Base-by-base conservation (phyloP, 2,888 invertebrate species). In the Oscheius sp. region DNA sequence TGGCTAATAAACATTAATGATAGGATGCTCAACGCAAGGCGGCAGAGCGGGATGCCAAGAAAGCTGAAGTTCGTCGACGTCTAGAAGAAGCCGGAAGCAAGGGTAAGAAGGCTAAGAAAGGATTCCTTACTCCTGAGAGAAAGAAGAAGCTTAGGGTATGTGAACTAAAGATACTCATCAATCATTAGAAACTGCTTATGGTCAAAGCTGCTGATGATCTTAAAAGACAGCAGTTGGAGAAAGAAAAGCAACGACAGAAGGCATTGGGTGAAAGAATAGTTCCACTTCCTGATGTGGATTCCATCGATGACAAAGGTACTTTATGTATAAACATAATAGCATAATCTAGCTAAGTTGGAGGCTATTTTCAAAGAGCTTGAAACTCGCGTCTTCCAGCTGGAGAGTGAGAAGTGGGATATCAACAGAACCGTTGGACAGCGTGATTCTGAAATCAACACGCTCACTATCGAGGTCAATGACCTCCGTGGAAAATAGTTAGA, bases 141-240 rank as follows among this genome's bases (percentile, higher is more conserved):
- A 97, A 97, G 93, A 97, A 96, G 94, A 95, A 96, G 89, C 94
- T 97, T 88, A 93, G 96, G 91, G 95, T 95, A 87, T 90, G 77
- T 59, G 17, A 14, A 5, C 45, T 20, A 44, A 5, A 6, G 12
- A 36, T 36, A 12, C 45, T 30, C 8, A 56, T 28, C 9, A 56
- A 30, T 6, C 80, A 82, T 54, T 88, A 96, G 95, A 92, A 95
- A 90, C 90, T 98, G 91, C 91, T 98, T 90, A 95, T 97, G 92
- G 95, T 96, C 90, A 98, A 97, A 91, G 98, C 97, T 88, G 97
- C 97, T 85, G 97, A 98, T 89, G 97, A 98, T 89, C 90, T 98
- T 90, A 96, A 96, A 90, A 95, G 95, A 89, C 96, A 98, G 90
- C 96, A 97, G 89, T 94, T 96, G 90, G 92, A 94, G 88, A 96